phyloP scores from a whole-genome alignment of 2,113 vertebrate species.

The Sturnus vulgaris region DNA sequence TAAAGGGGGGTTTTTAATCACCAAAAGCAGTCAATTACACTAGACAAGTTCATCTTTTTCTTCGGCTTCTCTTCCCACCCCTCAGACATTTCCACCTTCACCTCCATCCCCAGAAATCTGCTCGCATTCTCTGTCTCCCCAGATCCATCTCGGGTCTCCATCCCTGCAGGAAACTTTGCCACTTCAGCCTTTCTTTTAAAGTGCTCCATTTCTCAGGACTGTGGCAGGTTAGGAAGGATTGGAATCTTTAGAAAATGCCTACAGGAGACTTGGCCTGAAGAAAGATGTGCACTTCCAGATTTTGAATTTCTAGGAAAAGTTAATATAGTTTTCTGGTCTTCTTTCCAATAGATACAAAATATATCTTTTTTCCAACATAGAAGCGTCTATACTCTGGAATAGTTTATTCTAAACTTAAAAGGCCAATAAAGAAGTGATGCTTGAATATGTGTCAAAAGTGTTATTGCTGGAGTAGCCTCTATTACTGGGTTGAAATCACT shows the following conservation, averaged over 20 bases:
- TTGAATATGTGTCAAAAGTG: neutral
- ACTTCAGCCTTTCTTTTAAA: neutral
- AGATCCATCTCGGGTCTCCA: neutral
- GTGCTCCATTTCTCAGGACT: neutral
- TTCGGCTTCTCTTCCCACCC: neutral
- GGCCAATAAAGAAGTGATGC: neutral
- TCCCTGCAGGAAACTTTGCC: neutral
- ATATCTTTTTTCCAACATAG: neutral
- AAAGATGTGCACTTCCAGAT: neutral
- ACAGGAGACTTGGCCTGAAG: neutral
- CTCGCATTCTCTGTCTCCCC: neutral
- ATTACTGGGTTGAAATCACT: neutral
- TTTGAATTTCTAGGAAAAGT: neutral
- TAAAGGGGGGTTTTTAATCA: neutral
- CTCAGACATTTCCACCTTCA: neutral
- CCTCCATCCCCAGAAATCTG: neutral
- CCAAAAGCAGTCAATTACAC: neutral
- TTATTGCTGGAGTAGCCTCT: neutral
- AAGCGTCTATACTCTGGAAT: neutral
- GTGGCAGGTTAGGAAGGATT: neutral
- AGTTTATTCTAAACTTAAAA: neutral
- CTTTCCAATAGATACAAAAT: neutral
- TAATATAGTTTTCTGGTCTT: neutral
- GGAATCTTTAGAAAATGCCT: neutral
- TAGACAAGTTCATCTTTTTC: neutral